Conservation (phyloP, 2,888 invertebrate species). For the Pasiphila rectangulata region DNA sequence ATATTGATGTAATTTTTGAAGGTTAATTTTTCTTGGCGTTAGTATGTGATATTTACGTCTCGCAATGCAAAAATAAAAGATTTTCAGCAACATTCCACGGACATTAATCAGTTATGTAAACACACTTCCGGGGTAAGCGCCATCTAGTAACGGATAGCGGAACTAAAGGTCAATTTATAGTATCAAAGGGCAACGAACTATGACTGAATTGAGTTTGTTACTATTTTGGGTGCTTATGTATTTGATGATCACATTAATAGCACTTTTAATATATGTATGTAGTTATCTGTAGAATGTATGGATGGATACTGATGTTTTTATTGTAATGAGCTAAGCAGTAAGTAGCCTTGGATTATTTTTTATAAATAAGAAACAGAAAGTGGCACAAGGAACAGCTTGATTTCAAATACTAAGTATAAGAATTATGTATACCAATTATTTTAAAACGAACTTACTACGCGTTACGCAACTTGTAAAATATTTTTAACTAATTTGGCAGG, state of each 20-base stretch:
- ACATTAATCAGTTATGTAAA: conserved; percentile 15
- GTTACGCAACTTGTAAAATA: no score
- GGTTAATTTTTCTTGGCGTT: no score
- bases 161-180: conserved; percentile 44
- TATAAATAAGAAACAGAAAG: no score
- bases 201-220: conserved; percentile 37
- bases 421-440: no score
- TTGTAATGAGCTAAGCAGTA: not conserved
- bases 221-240: conserved; percentile 45
- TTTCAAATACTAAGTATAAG: no score
- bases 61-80: no score
- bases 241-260: conserved; percentile 31
- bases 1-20: no score
- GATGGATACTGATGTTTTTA: not conserved
- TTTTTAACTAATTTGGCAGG: no score
- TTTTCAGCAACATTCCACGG: not conserved
- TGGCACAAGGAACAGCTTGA: no score
- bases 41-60: no score
- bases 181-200: conserved; percentile 41
- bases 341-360: no score
- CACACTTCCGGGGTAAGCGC: conserved; percentile 43
- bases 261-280: conserved; percentile 17
- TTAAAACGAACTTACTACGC: no score
- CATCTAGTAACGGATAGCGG: conserved; percentile 44
- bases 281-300: not conserved